A percentile compares a stretch with the other conserved stretches of the same genome.
Conservation (phyloP, 2,797 vertebrate species). For the Rhinatrema bivittatum region DNA sequence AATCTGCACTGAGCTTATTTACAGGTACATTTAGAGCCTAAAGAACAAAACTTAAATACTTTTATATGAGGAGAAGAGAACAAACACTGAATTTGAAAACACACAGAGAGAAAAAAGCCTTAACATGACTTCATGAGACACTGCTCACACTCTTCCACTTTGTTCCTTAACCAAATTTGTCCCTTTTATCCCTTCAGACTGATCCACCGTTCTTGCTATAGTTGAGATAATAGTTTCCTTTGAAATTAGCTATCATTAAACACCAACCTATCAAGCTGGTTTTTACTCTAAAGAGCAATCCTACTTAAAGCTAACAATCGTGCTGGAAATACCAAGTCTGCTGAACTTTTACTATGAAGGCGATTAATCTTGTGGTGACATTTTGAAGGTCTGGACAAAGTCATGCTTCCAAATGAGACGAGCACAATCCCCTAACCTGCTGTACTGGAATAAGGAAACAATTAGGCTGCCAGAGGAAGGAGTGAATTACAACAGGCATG, state of each 20-base stretch:
- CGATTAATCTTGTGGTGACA: conserved; percentile 19
- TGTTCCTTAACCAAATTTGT: conserved; percentile 1
- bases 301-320: conserved; percentile 12
- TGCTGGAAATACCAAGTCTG: conserved; percentile 13
- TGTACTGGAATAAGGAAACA: conserved; percentile 22
- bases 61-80: too few relatives aligned
- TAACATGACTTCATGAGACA: not conserved
- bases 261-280: conserved; percentile 6
- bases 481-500: conserved; percentile 25
- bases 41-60: too few relatives aligned
- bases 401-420: conserved; percentile 24
- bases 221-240: conserved; percentile 18
- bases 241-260: conserved; percentile 21
- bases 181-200: conserved; percentile 5
- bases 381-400: conserved; percentile 30
- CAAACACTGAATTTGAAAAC: conserved; percentile 9
- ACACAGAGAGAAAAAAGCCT: not conserved
- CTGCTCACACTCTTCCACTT: not conserved
- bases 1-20: too few relatives aligned
- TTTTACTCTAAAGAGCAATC: not conserved
- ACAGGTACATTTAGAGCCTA: too few relatives aligned
- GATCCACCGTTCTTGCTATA: conserved; percentile 8
- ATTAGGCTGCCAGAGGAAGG: conserved; percentile 19
- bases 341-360: conserved; percentile 25
- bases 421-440: too few relatives aligned